These are phyloP conservation scores for Uria aalge DNA, from an alignment of 2,113 vertebrate genomes.

Conservation along the genomic window DNA sequence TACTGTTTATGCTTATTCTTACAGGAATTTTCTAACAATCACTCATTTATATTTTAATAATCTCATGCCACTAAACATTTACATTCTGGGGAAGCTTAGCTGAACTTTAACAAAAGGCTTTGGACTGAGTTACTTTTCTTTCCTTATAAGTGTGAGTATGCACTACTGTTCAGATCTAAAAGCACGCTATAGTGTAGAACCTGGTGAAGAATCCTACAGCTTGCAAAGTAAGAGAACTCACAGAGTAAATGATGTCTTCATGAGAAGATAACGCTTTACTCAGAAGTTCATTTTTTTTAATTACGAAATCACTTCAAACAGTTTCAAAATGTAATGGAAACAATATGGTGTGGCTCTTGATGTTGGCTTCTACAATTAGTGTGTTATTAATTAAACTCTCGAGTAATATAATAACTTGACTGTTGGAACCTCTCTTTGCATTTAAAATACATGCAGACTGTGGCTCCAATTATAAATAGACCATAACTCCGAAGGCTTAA, in stretches of 20 bases:
- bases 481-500: conserved; percentile 39
- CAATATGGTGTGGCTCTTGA: conserved; percentile 71
- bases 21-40: background rate
- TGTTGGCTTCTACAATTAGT: conserved; percentile 68
- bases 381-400: conserved; percentile 79
- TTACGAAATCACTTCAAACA: conserved; percentile 69
- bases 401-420: conserved; percentile 71
- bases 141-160: background rate
- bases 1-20: background rate
- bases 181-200: background rate
- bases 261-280: conserved; percentile 27
- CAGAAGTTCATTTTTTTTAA: conserved; percentile 47
- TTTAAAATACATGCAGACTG: conserved; percentile 71
- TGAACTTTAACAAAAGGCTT: background rate
- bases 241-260: background rate
- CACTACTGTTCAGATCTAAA: background rate
- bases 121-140: background rate
- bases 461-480: conserved; percentile 71
- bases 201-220: background rate
- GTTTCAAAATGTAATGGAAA: conserved; percentile 71
- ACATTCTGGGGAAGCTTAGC: background rate
- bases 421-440: conserved; percentile 70
- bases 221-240: background rate
- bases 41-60: background rate
- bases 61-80: background rate